phyloP scores from a whole-genome alignment of 2,797 vertebrate species.

The Microchirus variegatus region DNA sequence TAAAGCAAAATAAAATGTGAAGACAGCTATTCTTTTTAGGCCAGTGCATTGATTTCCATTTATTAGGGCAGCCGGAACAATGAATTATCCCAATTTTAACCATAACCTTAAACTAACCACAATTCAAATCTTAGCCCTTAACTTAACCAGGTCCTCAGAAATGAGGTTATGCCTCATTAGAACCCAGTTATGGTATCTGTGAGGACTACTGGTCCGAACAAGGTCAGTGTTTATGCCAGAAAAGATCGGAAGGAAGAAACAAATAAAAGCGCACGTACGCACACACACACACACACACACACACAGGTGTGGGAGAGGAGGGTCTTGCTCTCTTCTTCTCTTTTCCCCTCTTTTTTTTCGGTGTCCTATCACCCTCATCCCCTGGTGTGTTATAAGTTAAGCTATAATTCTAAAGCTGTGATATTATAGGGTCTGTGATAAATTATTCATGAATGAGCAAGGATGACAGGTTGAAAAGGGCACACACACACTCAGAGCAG shows the following conservation, averaged over 20 bases:
- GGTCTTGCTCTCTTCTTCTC: background rate
- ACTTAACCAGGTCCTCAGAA: no score
- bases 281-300: no score
- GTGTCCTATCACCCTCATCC: conserved; percentile 24
- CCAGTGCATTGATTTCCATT: no score
- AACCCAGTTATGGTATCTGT: no score
- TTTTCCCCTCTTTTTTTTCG: background rate
- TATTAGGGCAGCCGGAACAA: no score
- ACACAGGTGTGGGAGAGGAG: conserved; percentile 1
- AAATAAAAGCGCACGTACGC: background rate
- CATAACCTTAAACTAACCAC: no score
- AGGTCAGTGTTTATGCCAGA: no score
- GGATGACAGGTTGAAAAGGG: conserved; percentile 29
- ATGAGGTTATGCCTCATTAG: no score
- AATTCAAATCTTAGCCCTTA: no score
- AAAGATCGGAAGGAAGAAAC: background rate
- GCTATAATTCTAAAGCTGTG: conserved; percentile 59
- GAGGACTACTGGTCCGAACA: no score
- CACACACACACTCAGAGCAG: conserved; percentile 15
- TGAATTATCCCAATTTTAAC: no score
- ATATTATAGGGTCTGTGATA: conserved; percentile 52
- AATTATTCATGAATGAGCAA: conserved; percentile 58
- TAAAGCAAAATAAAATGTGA: background rate
- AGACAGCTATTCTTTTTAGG: no score
- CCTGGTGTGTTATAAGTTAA: conserved; percentile 55